Evolutionary conservation across 2,888 invertebrate genomes (phyloP).

Genomic region (Balanococcus diminutus): DNA sequence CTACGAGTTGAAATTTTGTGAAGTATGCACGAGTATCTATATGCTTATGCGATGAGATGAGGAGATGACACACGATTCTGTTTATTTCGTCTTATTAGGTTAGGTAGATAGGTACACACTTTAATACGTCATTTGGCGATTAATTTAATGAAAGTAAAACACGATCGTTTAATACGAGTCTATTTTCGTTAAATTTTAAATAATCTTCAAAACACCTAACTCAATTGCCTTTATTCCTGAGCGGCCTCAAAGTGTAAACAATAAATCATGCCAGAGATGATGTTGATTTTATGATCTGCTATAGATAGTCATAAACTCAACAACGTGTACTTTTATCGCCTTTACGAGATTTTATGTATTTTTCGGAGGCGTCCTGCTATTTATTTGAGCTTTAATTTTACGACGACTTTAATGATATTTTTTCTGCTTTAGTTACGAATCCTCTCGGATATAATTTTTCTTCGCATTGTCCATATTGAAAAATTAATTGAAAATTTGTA

Average conservation of each 20-base stretch:
- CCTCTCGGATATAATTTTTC: not conserved
- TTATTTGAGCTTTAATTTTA: not conserved
- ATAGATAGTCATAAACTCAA: not conserved
- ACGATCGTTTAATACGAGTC: not conserved
- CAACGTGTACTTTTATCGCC: not conserved
- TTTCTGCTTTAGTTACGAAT: conserved; percentile 2
- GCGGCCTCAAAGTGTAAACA: not conserved
- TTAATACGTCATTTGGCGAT: not conserved
- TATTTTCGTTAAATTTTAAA: not conserved
- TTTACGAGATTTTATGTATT: conserved; percentile 24
- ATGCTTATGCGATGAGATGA: no score
- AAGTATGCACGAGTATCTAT: no score
- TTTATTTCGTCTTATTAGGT: not conserved
- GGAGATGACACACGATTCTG: not conserved
- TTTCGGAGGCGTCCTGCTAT: not conserved
- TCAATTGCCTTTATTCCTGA: not conserved
- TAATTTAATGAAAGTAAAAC: not conserved
- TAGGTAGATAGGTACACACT: no score
- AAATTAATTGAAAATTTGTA: conserved; percentile 23
- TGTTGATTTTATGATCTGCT: not conserved
- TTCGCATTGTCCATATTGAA: not conserved
- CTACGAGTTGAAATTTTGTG: not conserved
- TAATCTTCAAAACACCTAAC: not conserved
- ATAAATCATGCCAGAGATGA: not conserved
- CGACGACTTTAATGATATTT: conserved; percentile 3